These are phyloP conservation scores for Bradypodion pumilum DNA, from an alignment of 2,797 vertebrate species.

Conservation along the genomic window DNA sequence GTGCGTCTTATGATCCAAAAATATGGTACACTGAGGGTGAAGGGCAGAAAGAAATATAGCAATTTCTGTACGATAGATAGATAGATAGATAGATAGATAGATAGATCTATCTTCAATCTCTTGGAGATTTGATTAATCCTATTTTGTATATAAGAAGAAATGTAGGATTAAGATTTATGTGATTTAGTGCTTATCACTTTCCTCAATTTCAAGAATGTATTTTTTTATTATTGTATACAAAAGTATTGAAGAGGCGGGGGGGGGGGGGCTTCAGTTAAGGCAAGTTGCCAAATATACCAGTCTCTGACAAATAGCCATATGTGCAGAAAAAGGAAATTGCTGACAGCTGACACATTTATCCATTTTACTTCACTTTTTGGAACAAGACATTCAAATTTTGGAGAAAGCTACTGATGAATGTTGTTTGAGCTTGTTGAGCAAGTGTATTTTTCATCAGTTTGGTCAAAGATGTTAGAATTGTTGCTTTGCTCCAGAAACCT, in stretches of 20 bases:
- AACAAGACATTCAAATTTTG: background rate
- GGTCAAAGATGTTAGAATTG: too few relatives aligned
- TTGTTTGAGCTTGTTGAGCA: background rate
- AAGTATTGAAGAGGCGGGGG: too few relatives aligned
- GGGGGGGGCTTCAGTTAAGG: too few relatives aligned
- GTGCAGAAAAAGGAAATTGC: background rate
- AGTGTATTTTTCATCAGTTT: too few relatives aligned
- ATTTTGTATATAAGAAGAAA: background rate
- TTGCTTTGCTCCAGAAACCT: too few relatives aligned
- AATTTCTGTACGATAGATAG: conserved; percentile 33
- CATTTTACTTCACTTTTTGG: background rate
- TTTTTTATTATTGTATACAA: background rate
- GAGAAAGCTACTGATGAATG: background rate
- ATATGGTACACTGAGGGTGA: too few relatives aligned
- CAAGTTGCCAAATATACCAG: too few relatives aligned
- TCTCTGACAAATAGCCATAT: background rate
- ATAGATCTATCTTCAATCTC: too few relatives aligned
- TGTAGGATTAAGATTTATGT: background rate
- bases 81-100: too few relatives aligned
- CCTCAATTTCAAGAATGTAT: background rate
- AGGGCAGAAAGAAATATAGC: background rate
- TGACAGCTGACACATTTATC: background rate
- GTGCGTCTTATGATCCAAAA: too few relatives aligned
- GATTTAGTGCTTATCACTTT: background rate
- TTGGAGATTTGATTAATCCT: background rate